A percentile compares a stretch with the other conserved stretches of the same genome.
Evolutionary conservation across 2,888 invertebrate species (phyloP).

Genomic region (Drosophila aldrichi): DNA sequence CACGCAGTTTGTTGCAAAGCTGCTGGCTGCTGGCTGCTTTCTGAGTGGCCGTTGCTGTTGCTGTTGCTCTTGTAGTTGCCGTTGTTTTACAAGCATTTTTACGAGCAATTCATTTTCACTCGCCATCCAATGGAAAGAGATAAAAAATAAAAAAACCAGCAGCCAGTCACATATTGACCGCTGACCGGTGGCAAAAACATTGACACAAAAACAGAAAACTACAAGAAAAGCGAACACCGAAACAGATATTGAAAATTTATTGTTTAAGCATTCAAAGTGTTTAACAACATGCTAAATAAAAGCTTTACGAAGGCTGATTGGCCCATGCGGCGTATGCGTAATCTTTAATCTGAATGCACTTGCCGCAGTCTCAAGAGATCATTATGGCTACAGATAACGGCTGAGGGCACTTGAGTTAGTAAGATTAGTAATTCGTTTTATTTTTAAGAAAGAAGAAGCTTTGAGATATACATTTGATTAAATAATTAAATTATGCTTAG

Average conservation of each 20-base stretch:
- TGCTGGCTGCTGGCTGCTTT: conserved; percentile 38
- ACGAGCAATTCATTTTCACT: conserved; percentile 76
- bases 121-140: background rate
- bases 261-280: conserved; percentile 30
- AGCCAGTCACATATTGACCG: conserved; percentile 47
- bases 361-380: background rate
- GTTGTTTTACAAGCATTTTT: conserved; percentile 78
- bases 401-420: background rate
- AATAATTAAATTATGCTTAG: too few relatives aligned
- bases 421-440: background rate
- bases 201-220: conserved; percentile 65
- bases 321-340: conserved; percentile 39
- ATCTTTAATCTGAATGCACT: conserved; percentile 25
- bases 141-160: conserved; percentile 40
- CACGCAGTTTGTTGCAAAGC: conserved; percentile 71
- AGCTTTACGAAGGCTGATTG: conserved; percentile 15
- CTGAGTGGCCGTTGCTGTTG: conserved; percentile 14
- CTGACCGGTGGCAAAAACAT: conserved; percentile 72
- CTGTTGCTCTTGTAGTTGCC: conserved; percentile 44
- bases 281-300: conserved; percentile 30
- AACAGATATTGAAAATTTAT: conserved; percentile 37
- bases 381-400: background rate
- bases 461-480: too few relatives aligned
- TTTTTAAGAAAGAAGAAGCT: background rate
- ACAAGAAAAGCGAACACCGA: conserved; percentile 23